These are phyloP conservation scores for Cephus runcator DNA, from an alignment of 2,888 invertebrate genomes.

Conservation along the genomic window DNA sequence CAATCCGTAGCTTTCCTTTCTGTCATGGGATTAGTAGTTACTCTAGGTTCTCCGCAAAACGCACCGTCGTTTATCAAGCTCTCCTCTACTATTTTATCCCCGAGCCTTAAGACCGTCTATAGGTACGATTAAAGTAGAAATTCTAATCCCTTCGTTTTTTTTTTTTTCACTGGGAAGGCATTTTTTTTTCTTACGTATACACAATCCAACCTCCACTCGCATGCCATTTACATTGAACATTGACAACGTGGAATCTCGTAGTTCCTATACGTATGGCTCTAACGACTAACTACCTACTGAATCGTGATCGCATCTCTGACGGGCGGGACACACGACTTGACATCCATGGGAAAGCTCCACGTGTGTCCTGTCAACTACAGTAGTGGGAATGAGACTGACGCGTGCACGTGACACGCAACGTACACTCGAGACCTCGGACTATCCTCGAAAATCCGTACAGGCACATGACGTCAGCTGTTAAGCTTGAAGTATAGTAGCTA, in stretches of 20 bases:
- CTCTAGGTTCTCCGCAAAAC: background rate
- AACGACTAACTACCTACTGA: constrained; percentile 6
- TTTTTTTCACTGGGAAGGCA: background rate
- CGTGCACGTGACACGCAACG: constrained; percentile 50
- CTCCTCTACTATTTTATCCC: background rate
- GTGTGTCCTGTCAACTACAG: constrained; percentile 50
- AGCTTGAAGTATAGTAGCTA: background rate
- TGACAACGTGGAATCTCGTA: background rate
- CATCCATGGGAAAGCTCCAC: constrained; percentile 48
- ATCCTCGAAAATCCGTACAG: background rate
- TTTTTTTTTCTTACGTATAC: background rate
- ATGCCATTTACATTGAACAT: background rate
- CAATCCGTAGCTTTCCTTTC: background rate
- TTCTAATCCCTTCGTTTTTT: background rate
- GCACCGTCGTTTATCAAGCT: background rate
- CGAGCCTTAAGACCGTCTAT: background rate
- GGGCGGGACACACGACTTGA: constrained; percentile 19
- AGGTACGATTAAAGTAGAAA: background rate
- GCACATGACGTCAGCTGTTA: background rate
- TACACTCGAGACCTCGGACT: background rate
- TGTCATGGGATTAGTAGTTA: background rate
- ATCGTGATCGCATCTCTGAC: background rate
- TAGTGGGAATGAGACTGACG: constrained; percentile 23
- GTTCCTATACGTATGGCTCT: background rate
- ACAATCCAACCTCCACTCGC: background rate